Base-by-base conservation (phyloP, 2,113 vertebrate genomes). In the Ibidorhyncha struthersii region DNA sequence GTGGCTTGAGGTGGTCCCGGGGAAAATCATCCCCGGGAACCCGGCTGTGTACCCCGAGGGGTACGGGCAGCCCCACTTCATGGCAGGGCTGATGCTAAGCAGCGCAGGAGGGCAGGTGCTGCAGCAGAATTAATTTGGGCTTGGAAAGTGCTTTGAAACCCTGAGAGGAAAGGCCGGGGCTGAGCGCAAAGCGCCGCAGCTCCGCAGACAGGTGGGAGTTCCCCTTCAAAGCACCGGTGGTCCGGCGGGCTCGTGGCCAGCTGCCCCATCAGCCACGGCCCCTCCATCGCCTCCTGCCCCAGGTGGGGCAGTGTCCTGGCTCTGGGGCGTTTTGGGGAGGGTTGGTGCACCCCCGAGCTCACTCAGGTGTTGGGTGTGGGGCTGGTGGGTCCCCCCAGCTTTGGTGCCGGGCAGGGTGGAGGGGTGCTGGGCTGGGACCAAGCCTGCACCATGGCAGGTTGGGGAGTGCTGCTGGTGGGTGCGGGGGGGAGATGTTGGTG, bases 51-150 rank as follows among this genome's bases (percentile, higher is more conserved):
- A 34, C 26, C 53, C 58, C 2, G 1, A 67, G 79, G 56, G 65
- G 49, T 25, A 63, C 2, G 3, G 61, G 74, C 79, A 88, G 65
- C 58, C 32, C 49, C 2, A 5, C 36, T 45, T 47, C 0, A 0
- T 27, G 66, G 50, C 89, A 59, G 81, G 45, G 69, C 30, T 89
- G 89, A n/a, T 74, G 74, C 82, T 88, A 36, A 88, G 67, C n/a
- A 67, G 89, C 5, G 18, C 17, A 23, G 87, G 92, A 78, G 79
- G 88, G 89, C 76, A 90, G 86, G 86, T 83, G 76, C 94, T 43
- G 86, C 91, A 66, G 56, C 89, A 89, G 93, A 69, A 87, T 95
- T 85, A 52, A 84, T 93, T 32, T 45, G 32, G 52, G 86, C 52
- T 94, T 61, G 77, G 59, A 29, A 87, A 53, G 16, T 14, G 83